Percentiles rank a stretch among this genome's conserved stretches.
These are phyloP conservation scores for Zophobas atratus DNA, from an alignment of 1,140 invertebrate species.

Conservation along the genomic window DNA sequence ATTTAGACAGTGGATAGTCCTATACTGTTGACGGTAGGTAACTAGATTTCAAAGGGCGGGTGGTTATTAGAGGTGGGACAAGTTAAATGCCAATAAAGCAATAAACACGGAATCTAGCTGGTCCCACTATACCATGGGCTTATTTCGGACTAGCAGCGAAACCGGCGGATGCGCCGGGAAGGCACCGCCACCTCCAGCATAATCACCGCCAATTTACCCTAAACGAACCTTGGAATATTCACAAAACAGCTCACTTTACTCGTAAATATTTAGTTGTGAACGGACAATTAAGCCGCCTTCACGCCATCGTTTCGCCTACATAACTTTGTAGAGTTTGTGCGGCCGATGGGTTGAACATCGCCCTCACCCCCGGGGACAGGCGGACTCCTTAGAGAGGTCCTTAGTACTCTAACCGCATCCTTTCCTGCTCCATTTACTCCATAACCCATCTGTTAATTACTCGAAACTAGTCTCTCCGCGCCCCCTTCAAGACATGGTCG, in stretches of 20 bases:
- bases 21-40: no score
- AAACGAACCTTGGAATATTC: slow-evolving; percentile 38
- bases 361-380: slow-evolving; percentile 27
- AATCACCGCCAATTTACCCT: slow-evolving; percentile 36
- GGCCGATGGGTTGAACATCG: not conserved
- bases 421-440: slow-evolving; percentile 55
- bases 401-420: slow-evolving; percentile 56
- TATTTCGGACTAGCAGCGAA: not conserved
- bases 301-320: slow-evolving; percentile 31
- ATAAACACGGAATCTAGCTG: no score
- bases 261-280: slow-evolving; percentile 47
- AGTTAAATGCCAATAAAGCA: no score
- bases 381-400: slow-evolving; percentile 48
- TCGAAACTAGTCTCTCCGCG: slow-evolving; percentile 45
- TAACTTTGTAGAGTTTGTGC: slow-evolving; percentile 21
- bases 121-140: no score
- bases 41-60: no score
- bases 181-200: slow-evolving; percentile 11
- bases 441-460: slow-evolving; percentile 61
- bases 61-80: no score
- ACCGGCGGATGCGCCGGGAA: slow-evolving; percentile 21
- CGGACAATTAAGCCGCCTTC: slow-evolving; percentile 43
- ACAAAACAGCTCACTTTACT: slow-evolving; percentile 30
- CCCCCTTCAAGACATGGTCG: slow-evolving; percentile 30
- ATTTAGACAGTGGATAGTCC: no score